phyloP scores from a whole-genome alignment of 2,797 vertebrate species.

The Protosalanx chinensis region DNA sequence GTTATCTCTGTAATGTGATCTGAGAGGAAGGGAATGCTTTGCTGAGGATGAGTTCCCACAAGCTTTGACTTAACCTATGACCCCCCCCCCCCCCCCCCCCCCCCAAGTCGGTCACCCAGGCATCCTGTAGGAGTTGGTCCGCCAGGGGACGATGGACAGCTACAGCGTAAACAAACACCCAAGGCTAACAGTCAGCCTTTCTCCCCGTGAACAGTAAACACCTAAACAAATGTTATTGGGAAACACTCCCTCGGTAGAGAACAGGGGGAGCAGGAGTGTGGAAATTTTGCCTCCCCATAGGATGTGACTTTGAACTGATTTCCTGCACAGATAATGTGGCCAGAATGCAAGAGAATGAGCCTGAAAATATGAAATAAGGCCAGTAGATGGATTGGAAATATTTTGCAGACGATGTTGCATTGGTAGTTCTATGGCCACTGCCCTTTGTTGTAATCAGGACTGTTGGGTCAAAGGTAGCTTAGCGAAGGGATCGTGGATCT shows the following conservation, averaged over 20 bases:
- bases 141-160: conserved; percentile 24
- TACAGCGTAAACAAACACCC: conserved; percentile 17
- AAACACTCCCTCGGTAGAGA: background rate
- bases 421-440: too few species aligned
- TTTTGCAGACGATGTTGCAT: too few species aligned
- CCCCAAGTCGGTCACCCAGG: conserved; percentile 44
- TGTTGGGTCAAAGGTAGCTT: background rate
- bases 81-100: conserved; percentile 30
- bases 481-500: background rate
- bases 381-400: background rate
- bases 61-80: conserved; percentile 69
- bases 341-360: too few species aligned
- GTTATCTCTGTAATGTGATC: conserved; percentile 36
- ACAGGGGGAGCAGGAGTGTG: background rate
- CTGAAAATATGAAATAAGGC: background rate
- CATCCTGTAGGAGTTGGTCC: conserved; percentile 36
- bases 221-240: background rate
- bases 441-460: background rate
- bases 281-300: background rate
- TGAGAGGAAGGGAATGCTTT: conserved; percentile 55
- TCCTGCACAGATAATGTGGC: background rate
- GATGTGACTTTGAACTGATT: background rate
- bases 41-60: conserved; percentile 67
- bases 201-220: background rate
- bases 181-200: conserved; percentile 8